Evolutionary conservation across 2,888 invertebrate genomes (phyloP).

Genomic region (Bombylius major): DNA sequence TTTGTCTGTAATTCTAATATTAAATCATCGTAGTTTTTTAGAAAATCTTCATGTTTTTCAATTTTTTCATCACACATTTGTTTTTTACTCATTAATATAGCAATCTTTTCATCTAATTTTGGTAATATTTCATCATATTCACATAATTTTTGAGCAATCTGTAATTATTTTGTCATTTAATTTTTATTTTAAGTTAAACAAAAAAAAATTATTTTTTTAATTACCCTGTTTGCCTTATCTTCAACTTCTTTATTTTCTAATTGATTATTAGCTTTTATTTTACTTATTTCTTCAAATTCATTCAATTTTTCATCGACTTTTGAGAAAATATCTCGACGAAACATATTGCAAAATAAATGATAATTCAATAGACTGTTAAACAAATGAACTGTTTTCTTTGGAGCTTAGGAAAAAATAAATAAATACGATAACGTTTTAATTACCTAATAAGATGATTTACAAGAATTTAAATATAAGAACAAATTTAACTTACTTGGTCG

Average conservation of each 20-base stretch:
- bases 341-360: not conserved
- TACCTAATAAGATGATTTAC: no score
- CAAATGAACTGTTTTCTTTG: constrained; percentile 7
- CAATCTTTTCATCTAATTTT: not conserved
- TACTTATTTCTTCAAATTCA: not conserved
- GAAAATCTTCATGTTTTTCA: not conserved
- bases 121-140: not conserved
- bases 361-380: constrained; percentile 6
- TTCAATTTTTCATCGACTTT: not conserved
- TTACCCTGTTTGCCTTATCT: not conserved
- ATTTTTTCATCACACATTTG: not conserved
- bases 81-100: not conserved
- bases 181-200: no score
- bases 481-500: not conserved
- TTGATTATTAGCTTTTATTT: not conserved
- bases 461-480: no score
- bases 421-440: no score
- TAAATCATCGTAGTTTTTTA: not conserved
- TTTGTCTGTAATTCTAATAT: not conserved
- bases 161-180: not conserved
- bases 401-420: not conserved
- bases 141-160: not conserved
- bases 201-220: not conserved
- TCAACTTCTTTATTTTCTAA: not conserved
- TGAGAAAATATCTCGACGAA: not conserved